Percentiles rank a stretch among this genome's conserved stretches.
Conservation (phyloP, 2,113 vertebrate species). For the Pipra filicauda region DNA sequence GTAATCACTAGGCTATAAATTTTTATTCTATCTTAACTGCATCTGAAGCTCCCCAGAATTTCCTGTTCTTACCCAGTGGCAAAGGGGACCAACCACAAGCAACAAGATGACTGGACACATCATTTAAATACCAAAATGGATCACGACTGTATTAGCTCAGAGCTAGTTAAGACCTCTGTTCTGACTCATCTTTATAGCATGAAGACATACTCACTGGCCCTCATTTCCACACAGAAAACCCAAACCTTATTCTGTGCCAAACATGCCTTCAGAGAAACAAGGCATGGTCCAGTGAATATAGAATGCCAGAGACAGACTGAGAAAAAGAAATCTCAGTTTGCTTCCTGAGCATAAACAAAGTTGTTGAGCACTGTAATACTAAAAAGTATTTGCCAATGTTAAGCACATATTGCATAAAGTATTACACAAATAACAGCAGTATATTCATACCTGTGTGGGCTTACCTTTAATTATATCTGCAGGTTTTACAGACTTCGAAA, state of each 20-base stretch:
- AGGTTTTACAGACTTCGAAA: neutral
- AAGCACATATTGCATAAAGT: neutral
- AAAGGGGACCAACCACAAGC: neutral
- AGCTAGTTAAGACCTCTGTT: neutral
- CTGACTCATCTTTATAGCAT: neutral
- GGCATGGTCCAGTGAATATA: neutral
- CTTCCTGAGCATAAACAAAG: neutral
- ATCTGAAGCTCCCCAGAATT: neutral
- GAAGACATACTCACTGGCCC: neutral
- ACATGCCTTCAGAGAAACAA: neutral
- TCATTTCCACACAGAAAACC: rapidly evolving
- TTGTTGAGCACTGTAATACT: neutral
- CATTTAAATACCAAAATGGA: neutral
- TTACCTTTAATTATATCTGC: constrained; percentile 8
- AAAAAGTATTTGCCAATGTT: neutral
- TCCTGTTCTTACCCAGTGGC: neutral
- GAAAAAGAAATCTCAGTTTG: neutral
- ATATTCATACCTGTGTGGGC: neutral
- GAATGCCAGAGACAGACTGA: neutral
- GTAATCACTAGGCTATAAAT: neutral
- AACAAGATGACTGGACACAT: neutral
- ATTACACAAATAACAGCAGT: neutral
- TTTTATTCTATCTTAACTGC: neutral
- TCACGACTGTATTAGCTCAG: neutral
- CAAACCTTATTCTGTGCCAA: neutral